These are phyloP conservation scores for Diacarnus erythraeanus DNA, from an alignment of 37 sponge, comb jelly and placozoan species.

Conservation along the genomic window DNA sequence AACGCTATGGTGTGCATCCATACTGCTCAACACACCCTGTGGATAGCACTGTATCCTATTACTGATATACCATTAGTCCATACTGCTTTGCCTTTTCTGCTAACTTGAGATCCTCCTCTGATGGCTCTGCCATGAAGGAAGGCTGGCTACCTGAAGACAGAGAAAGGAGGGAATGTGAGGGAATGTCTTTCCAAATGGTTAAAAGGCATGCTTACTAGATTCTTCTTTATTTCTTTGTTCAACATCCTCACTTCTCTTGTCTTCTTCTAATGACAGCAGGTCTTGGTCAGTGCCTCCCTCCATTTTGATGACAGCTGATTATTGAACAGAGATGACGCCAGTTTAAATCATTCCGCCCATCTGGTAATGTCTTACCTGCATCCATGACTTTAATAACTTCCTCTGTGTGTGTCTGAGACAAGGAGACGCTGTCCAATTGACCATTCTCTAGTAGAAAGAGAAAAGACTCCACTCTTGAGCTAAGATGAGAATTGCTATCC, in stretches of 20 bases:
- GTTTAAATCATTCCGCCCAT: not conserved
- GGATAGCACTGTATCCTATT: too few relatives aligned
- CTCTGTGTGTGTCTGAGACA: conserved; percentile 12
- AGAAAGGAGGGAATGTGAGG: too few relatives aligned
- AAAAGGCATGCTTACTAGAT: too few relatives aligned
- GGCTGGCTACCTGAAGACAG: conserved; percentile 3
- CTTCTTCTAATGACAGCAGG: conserved; percentile 53
- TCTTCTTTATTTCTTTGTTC: too few relatives aligned
- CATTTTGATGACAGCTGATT: conserved; percentile 65
- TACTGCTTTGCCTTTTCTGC: conserved; percentile 35
- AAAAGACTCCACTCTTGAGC: conserved; percentile 45
- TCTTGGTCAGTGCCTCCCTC: conserved; percentile 80
- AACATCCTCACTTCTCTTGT: conserved; percentile 6
- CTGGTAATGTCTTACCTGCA: conserved; percentile 16
- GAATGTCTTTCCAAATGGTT: too few relatives aligned
- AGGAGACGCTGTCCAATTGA: conserved; percentile 32
- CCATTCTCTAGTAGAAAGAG: conserved; percentile 32
- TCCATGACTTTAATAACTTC: conserved; percentile 51
- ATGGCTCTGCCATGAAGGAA: conserved; percentile 32
- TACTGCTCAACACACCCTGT: too few relatives aligned
- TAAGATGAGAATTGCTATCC: conserved; percentile 9
- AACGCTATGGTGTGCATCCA: too few relatives aligned
- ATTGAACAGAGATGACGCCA: not conserved
- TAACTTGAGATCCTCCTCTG: conserved; percentile 18
- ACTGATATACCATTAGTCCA: not conserved